Evolutionary conservation across 2,113 vertebrate species (phyloP), one percentile per base, ranked within the genome.

Genomic region (Baryphthengus martii): DNA sequence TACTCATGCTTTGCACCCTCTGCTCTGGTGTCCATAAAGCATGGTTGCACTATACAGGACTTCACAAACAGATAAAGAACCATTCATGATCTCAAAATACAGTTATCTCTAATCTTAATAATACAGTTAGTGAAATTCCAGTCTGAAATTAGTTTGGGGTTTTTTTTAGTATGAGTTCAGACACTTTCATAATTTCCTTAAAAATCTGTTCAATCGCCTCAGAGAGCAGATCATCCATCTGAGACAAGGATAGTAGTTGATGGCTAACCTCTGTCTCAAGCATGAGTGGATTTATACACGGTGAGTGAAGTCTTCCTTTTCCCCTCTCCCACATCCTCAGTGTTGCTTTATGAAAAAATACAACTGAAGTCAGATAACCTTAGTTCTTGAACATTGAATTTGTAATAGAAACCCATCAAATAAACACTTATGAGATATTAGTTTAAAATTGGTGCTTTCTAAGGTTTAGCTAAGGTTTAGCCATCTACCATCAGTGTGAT

Each of bases 241-340:
- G 72, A 68, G 47, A 66, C 9, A 6, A 63, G 42, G 39, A 50
- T 1, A 40, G 20, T 3, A 61, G 42, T 1, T 72, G 66, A 78
- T n/a, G 35, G 26, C 26, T 59, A n/a, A 85, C 6, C 10, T 68
- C 18, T 35, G 12, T 53, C 49, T 70, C 35, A 90, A 74, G 19
- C 58, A 37, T 13, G 25, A 75, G 8, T 58, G 16, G 18, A 58
- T 62, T 58, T n/a, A 29, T 10, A 7, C 19, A 18, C 0, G 0
- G 6, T 26, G 50, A 74, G 21, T 17, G 8, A 83, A 89, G 31
- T 26, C 31, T 61, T 8, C 40, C 37, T 52, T 74, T 42, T 28
- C 13, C 11, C 11, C 13, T 5, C 1, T 10, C 9, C 35, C 28
- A 13, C 14, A 33, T 10, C 8, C 21, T 33, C 45, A n/a, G 10